phyloP scores from a whole-genome alignment of 2,113 vertebrate genomes.

The Nanger granti region DNA sequence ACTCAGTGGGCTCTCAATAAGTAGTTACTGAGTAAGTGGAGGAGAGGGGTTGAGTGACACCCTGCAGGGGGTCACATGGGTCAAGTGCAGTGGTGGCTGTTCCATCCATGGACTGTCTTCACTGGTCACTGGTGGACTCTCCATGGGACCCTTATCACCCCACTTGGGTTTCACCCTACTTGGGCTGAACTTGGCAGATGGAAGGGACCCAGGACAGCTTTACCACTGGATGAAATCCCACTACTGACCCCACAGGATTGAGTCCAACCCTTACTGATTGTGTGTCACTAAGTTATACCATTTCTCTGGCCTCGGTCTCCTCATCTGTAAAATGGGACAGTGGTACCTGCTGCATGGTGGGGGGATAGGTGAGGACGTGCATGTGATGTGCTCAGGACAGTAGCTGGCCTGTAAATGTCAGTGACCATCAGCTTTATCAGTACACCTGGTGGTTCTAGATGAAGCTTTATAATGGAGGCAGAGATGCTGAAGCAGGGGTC shows the following conservation, averaged over 20 bases:
- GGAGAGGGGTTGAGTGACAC: accelerated
- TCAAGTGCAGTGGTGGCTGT: background rate
- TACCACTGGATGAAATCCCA: background rate
- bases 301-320: background rate
- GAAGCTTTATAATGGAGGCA: background rate
- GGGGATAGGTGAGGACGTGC: background rate
- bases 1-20: accelerated
- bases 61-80: background rate
- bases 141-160: background rate
- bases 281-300: background rate
- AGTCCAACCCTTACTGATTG: background rate
- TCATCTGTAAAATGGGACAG: background rate
- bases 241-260: background rate
- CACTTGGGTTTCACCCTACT: background rate
- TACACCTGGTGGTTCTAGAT: background rate
- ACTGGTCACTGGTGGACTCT: background rate
- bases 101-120: background rate
- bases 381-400: background rate
- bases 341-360: background rate
- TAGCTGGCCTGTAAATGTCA: too few relatives aligned
- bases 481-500: background rate
- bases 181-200: background rate
- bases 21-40: background rate
- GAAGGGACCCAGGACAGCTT: background rate
- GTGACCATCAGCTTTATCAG: background rate